A percentile compares a stretch with the other conserved stretches of the same genome.
phyloP scores from a whole-genome alignment of 2,888 invertebrate genomes.

The Scaptodrosophila latifasciaeformis region DNA sequence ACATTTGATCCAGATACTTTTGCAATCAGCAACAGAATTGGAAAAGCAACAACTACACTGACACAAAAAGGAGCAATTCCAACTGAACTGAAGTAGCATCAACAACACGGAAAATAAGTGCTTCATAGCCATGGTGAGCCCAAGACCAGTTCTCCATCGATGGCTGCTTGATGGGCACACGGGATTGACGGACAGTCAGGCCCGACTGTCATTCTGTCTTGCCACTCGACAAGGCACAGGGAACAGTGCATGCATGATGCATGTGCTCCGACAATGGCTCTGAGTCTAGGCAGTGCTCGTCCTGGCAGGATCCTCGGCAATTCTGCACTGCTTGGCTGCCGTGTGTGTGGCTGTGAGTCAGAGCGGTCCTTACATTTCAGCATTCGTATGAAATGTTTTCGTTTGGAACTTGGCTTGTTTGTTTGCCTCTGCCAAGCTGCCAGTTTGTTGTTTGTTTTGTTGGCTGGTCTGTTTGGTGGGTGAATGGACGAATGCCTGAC shows the following conservation, averaged over 20 bases:
- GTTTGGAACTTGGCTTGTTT: too few species aligned
- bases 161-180: background rate
- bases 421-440: constrained; percentile 23
- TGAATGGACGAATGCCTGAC: too few species aligned
- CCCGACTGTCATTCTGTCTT: too few species aligned
- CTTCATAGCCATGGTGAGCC: constrained; percentile 30
- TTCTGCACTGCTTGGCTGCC: constrained; percentile 46
- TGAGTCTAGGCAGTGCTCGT: constrained; percentile 6
- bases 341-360: constrained; percentile 15
- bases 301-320: constrained; percentile 32
- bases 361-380: constrained; percentile 5
- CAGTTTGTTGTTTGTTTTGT: background rate
- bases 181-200: too few species aligned
- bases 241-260: constrained; percentile 42
- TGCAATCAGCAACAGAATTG: constrained; percentile 60
- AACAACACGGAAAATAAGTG: constrained; percentile 15
- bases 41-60: constrained; percentile 24
- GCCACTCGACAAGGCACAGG: constrained; percentile 28
- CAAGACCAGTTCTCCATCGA: constrained; percentile 11
- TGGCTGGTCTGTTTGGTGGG: background rate
- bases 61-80: constrained; percentile 1
- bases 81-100: constrained; percentile 13
- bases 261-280: constrained; percentile 20
- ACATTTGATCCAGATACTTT: constrained; percentile 50
- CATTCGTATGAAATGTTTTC: constrained; percentile 3